These are phyloP conservation scores for Andrena flavipes DNA, from an alignment of 2,888 invertebrate genomes.

Conservation along the genomic window DNA sequence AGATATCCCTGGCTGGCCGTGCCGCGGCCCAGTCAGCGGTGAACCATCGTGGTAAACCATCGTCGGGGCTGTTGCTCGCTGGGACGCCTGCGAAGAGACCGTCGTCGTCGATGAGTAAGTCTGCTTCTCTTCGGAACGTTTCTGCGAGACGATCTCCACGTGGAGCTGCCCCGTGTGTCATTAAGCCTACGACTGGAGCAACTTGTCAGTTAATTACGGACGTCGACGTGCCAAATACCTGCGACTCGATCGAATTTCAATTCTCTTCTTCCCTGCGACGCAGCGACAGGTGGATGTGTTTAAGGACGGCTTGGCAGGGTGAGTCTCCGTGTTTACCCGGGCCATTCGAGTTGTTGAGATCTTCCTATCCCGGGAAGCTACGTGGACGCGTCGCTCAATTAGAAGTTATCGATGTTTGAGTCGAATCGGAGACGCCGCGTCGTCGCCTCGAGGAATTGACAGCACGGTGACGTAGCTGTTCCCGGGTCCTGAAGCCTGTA, in stretches of 20 bases:
- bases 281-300: too few species aligned
- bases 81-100: constrained; percentile 66
- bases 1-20: constrained; percentile 76
- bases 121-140: not conserved
- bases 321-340: too few species aligned
- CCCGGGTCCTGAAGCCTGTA: constrained; percentile 1
- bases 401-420: not conserved
- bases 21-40: constrained; percentile 76
- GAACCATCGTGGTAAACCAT: constrained; percentile 72
- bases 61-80: constrained; percentile 62
- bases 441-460: not conserved
- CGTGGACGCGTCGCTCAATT: not conserved
- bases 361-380: too few species aligned
- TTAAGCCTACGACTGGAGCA: not conserved
- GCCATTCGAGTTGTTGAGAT: too few species aligned
- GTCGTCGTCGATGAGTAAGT: constrained; percentile 67
- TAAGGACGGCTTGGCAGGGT: too few species aligned
- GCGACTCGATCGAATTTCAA: too few species aligned
- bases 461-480: not conserved
- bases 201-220: not conserved
- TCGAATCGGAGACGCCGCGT: not conserved
- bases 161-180: constrained; percentile 5
- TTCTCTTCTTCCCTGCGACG: too few species aligned
- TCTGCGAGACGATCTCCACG: constrained; percentile 4
- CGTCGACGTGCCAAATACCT: too few species aligned